These are phyloP conservation scores for Parnassius smintheus DNA, from an alignment of 2,888 invertebrate species.

Conservation along the genomic window DNA sequence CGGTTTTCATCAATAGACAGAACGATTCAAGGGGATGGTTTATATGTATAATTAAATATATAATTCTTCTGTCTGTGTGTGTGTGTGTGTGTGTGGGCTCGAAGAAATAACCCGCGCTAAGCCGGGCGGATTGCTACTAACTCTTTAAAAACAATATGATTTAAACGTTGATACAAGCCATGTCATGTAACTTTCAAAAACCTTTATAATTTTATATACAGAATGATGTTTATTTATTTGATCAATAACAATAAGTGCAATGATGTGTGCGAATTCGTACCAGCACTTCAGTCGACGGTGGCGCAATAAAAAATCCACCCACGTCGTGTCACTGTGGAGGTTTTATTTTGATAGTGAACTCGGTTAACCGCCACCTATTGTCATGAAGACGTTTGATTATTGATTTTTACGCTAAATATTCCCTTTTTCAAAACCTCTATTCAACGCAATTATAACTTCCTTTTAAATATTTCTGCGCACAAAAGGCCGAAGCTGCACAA, in stretches of 20 bases:
- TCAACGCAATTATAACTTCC: conserved; percentile 72
- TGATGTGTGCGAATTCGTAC: conserved; percentile 51
- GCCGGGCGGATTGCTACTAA: no score
- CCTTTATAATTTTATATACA: neutral
- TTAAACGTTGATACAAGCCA: no score
- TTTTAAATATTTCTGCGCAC: conserved; percentile 63
- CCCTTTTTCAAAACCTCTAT: conserved; percentile 67
- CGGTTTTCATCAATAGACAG: no score
- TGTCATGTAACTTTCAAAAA: no score
- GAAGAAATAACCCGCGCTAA: no score
- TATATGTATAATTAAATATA: no score
- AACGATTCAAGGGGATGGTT: no score
- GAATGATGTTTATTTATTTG: conserved; percentile 27
- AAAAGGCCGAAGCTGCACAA: conserved; percentile 62
- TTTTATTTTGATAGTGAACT: conserved; percentile 76
- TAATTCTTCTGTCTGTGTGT: no score
- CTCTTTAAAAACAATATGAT: no score
- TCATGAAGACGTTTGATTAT: conserved; percentile 70
- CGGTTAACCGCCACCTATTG: conserved; percentile 73
- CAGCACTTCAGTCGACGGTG: conserved; percentile 51
- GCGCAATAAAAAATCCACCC: conserved; percentile 73
- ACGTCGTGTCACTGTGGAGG: conserved; percentile 71
- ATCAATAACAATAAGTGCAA: conserved; percentile 30
- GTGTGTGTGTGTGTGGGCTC: no score
- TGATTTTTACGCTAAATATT: conserved; percentile 80